Evolutionary conservation across 2,113 vertebrate genomes (phyloP).

Genomic region (Paralichthys olivaceus): DNA sequence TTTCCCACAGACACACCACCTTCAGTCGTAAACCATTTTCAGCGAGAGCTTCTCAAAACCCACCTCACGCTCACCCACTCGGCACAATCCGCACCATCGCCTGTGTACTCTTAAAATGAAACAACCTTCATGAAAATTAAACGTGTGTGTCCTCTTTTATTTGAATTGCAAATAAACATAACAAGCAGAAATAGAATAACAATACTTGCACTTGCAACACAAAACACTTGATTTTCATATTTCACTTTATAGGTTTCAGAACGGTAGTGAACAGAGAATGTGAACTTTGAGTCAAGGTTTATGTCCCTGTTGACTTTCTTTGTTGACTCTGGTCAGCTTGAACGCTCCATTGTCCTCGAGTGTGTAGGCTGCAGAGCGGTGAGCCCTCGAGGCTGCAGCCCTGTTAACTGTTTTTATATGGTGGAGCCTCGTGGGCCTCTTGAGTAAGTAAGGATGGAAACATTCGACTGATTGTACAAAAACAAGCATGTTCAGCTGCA

Average conservation of each 20-base stretch:
- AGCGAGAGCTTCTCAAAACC: not conserved
- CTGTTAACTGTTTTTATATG: slow-evolving; percentile 28
- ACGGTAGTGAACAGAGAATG: not conserved
- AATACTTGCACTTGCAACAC: not conserved
- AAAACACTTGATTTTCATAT: slow-evolving; percentile 36
- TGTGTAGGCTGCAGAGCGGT: not conserved
- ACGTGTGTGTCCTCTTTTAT: not conserved
- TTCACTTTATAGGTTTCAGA: not conserved
- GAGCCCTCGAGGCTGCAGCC: slow-evolving; percentile 22
- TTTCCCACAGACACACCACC: not conserved
- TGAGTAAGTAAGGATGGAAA: slow-evolving; percentile 26
- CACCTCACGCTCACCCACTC: not conserved
- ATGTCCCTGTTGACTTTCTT: slow-evolving; percentile 18
- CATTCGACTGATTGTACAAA: not conserved
- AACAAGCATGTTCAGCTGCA: not conserved
- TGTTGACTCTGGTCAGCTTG: not conserved
- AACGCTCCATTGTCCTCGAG: slow-evolving; percentile 21
- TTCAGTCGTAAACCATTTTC: slow-evolving; percentile 3
- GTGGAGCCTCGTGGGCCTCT: slow-evolving; percentile 5
- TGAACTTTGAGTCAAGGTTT: slow-evolving; percentile 21
- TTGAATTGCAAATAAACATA: not conserved
- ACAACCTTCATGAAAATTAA: slow-evolving; percentile 6
- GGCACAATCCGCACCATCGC: not conserved
- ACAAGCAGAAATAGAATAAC: not conserved
- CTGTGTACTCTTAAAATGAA: not conserved